phyloP scores from a whole-genome alignment of 2,888 invertebrate genomes.

The Andrena trimmerana region DNA sequence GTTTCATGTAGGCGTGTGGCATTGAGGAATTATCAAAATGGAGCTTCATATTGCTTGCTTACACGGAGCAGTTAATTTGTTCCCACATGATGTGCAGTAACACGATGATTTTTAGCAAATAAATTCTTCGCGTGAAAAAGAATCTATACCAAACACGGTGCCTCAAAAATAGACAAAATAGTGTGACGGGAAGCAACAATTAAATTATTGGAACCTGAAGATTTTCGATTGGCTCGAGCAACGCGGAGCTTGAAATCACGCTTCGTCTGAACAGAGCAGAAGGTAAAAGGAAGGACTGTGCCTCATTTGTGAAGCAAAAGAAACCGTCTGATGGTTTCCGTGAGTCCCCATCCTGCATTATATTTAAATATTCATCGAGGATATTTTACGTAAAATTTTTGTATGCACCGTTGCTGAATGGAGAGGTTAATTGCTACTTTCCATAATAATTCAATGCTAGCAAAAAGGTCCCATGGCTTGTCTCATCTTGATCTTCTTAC shows the following conservation, averaged over 20 bases:
- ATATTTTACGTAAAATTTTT: slow-evolving; percentile 72
- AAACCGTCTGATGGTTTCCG: slow-evolving; percentile 46
- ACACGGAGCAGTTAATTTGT: too few relatives aligned
- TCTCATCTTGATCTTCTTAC: slow-evolving; percentile 38
- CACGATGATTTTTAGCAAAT: too few relatives aligned
- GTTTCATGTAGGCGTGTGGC: too few relatives aligned
- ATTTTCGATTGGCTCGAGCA: slow-evolving; percentile 33
- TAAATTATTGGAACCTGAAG: slow-evolving; percentile 25
- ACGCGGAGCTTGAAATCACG: slow-evolving; percentile 38
- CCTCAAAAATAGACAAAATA: too few relatives aligned
- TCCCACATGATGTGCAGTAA: too few relatives aligned
- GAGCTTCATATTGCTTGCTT: too few relatives aligned
- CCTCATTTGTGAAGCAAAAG: slow-evolving; percentile 61
- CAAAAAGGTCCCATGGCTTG: slow-evolving; percentile 48
- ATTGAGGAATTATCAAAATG: too few relatives aligned
- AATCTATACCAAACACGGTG: too few relatives aligned
- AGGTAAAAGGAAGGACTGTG: slow-evolving; percentile 20
- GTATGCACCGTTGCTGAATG: slow-evolving; percentile 67
- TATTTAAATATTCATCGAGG: slow-evolving; percentile 76
- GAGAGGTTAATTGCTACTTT: slow-evolving; percentile 79
- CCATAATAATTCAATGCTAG: slow-evolving; percentile 78
- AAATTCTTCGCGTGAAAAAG: too few relatives aligned
- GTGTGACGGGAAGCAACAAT: too few relatives aligned
- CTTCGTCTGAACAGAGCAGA: slow-evolving; percentile 32
- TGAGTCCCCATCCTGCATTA: slow-evolving; percentile 43